Evolutionary conservation across 2,797 vertebrate species (phyloP), one percentile per base, ranked within the genome.

Genomic region (Poecilia gillii): DNA sequence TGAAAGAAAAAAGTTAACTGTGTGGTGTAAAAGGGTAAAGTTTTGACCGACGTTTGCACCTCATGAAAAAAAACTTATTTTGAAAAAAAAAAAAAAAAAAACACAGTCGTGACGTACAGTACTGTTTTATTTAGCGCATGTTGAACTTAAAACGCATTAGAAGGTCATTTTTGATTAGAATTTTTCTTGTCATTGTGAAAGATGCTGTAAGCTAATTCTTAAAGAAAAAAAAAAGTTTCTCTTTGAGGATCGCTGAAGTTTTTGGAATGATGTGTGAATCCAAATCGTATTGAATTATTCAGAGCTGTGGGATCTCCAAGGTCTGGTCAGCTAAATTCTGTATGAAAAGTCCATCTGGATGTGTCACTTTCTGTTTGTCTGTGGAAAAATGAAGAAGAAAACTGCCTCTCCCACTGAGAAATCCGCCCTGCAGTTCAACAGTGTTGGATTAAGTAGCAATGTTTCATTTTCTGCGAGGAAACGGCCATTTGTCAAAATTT

Each of bases 1-100:
- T 57, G n/a, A 46, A 31, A n/a, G 16, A 75, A 73, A 33, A 59
- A 47, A 11, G 41, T 57, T 28, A 73, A 73, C 4, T 39, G 53
- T 75, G 49, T n/a, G 36, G 47, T 57, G 23, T 55, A 6, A 20
- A 25, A 7, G 28, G 33, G 23, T 25, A 31, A 36, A 45, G 59
- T 25, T 77, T 57, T 87, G 87, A 86, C 28, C 31, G 51, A 73
- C 36, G 4, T 85, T 87, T 81, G 76, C 55, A 57, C 87, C 70
- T 82, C 59, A 85, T 75, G 81, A 45, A 55, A 80, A 86, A 82
- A 91, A 90, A 93, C 79, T 92, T 90, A 92, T 82, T 49, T 53
- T 53, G 51, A 88, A 91, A 7, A 8, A 41, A 36, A 36, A 41
- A 41, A 41, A 41, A 7, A 6, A 36, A 41, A 1, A 41, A 41